Evolutionary conservation across 2,888 invertebrate species (phyloP).

Genomic region (Cheilosia vernalis): DNA sequence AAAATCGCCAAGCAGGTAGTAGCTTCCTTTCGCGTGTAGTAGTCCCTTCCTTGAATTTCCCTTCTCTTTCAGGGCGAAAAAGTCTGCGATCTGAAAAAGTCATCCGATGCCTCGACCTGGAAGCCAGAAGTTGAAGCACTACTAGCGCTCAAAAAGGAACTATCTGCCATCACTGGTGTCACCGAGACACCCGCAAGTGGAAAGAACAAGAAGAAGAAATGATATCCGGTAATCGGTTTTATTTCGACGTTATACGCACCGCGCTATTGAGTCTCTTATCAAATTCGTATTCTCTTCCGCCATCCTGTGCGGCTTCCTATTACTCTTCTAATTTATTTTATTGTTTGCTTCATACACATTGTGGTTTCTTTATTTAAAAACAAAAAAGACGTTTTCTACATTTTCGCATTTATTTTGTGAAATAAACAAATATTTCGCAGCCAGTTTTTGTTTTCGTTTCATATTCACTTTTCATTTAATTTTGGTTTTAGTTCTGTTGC

Average conservation of each 20-base stretch:
- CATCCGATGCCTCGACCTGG: conserved; percentile 89
- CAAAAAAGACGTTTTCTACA: conserved; percentile 56
- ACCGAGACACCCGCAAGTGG: conserved; percentile 75
- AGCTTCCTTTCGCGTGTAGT: conserved; percentile 75
- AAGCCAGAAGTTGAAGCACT: conserved; percentile 90
- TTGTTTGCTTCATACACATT: conserved; percentile 25
- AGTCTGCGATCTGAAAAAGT: conserved; percentile 90
- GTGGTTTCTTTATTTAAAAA: conserved; percentile 23
- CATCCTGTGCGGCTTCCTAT: conserved; percentile 1
- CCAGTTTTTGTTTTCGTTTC: conserved; percentile 5
- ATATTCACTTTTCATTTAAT: not conserved
- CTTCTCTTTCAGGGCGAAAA: conserved; percentile 86
- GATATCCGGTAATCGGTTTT: conserved; percentile 73
- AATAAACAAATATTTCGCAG: conserved; percentile 22
- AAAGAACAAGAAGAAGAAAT: conserved; percentile 82
- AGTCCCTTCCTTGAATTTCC: conserved; percentile 58
- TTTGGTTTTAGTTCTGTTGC: conserved; percentile 6
- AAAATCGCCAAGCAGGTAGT: conserved; percentile 86
- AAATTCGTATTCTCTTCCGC: conserved; percentile 34
- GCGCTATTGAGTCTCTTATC: conserved; percentile 64
- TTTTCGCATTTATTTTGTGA: conserved; percentile 56
- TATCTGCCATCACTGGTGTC: conserved; percentile 83
- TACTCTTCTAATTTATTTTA: conserved; percentile 42
- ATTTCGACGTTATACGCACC: conserved; percentile 76
- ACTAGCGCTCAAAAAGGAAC: conserved; percentile 88